Evolutionary conservation across 1,140 invertebrate genomes (phyloP).

Genomic region (Bombus superbus): DNA sequence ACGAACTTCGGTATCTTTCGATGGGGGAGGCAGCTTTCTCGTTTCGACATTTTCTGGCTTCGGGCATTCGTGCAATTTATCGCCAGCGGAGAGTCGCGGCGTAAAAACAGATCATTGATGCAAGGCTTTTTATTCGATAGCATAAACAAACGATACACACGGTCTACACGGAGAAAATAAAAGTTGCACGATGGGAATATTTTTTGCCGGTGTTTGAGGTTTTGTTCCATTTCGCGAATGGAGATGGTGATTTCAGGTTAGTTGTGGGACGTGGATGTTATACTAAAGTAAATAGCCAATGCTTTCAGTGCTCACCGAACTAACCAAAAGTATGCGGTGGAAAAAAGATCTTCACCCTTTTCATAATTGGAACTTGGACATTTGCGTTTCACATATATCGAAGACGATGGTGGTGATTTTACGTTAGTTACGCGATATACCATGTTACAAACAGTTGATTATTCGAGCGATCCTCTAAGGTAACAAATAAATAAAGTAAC

Average conservation of each 20-base stretch:
- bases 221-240: neutral
- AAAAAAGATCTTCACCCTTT: no score
- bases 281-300: no score
- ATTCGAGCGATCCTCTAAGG: no score
- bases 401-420: accelerated
- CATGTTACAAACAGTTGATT: no score
- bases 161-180: neutral
- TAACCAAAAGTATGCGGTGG: no score
- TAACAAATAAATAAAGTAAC: no score
- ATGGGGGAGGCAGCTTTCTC: neutral
- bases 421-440: no score
- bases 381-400: no score
- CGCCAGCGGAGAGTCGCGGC: neutral
- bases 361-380: no score
- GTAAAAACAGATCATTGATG: neutral
- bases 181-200: neutral
- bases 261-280: no score
- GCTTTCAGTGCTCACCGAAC: no score
- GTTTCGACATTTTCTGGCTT: neutral
- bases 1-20: neutral
- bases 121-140: neutral
- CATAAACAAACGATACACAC: neutral
- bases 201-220: neutral
- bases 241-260: no score
- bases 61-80: neutral